A percentile compares a stretch with the other conserved stretches of the same genome.
These are phyloP conservation scores for Lasioglossum albipes DNA, from an alignment of 1,140 invertebrate genomes.

Conservation along the genomic window DNA sequence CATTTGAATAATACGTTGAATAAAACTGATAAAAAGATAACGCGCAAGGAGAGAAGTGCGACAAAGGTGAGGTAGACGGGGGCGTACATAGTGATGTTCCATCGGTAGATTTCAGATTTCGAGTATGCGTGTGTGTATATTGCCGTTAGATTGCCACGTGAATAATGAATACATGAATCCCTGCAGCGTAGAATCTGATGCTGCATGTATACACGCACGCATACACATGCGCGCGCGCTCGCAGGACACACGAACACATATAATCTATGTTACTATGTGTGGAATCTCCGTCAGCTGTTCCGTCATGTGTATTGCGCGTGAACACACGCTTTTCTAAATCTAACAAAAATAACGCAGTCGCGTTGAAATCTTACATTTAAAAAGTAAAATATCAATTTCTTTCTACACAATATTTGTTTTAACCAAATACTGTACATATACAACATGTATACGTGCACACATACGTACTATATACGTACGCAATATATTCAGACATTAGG, in stretches of 20 bases:
- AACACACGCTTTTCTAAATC: no score
- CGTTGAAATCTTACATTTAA: not conserved
- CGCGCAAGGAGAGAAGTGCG: not conserved
- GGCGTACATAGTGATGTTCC: not conserved
- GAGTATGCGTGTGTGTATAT: not conserved
- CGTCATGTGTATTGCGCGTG: not conserved
- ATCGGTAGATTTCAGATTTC: not conserved
- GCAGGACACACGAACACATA: no score
- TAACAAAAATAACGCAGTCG: not conserved
- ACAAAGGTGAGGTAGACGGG: not conserved
- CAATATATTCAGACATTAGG: not conserved
- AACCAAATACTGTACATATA: not conserved
- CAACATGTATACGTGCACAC: no score
- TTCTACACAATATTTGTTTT: not conserved
- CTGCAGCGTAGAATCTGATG: slow-evolving; percentile 1
- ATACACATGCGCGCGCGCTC: no score
- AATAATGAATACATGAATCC: slow-evolving; percentile 7
- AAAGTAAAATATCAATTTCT: not conserved
- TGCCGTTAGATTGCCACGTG: slow-evolving; percentile 22
- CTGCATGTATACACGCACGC: no score
- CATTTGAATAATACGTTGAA: not conserved
- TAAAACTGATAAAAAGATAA: not conserved
- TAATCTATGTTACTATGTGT: no score
- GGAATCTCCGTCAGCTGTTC: slow-evolving; percentile 26
- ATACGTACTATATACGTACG: no score